Conservation (phyloP, 2,888 invertebrate genomes). For the Homarus gammarus region DNA sequence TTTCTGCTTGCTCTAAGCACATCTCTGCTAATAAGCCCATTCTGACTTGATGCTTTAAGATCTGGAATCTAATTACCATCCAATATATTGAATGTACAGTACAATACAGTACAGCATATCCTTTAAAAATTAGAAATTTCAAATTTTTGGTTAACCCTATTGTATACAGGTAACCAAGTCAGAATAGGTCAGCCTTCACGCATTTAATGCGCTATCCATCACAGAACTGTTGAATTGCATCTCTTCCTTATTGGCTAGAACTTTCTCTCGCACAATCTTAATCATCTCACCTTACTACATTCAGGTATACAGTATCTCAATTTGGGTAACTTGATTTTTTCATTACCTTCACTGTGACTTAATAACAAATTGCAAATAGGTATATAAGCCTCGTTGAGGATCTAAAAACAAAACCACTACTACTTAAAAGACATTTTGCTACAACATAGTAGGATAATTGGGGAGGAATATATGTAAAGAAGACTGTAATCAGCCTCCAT, state of each 20-base stretch:
- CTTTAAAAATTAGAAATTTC: no score
- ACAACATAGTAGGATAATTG: constrained; percentile 11
- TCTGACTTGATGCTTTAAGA: background rate
- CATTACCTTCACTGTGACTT: background rate
- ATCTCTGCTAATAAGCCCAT: background rate
- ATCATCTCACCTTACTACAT: background rate
- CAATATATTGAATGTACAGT: no score
- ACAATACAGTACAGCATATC: no score
- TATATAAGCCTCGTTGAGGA: background rate
- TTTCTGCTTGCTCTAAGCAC: background rate
- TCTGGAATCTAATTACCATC: no score
- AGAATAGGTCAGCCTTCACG: constrained; percentile 23
- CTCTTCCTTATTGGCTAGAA: constrained; percentile 22
- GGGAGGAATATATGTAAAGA: constrained; percentile 21
- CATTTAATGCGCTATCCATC: constrained; percentile 53
- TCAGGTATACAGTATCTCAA: background rate
- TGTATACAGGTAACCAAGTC: no score
- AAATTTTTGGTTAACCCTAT: no score
- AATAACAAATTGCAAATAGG: background rate
- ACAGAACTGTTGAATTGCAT: constrained; percentile 59
- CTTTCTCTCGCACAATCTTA: constrained; percentile 17
- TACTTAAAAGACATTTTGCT: background rate
- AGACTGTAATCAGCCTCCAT: constrained; percentile 10
- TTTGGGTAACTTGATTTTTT: background rate
- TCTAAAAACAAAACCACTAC: background rate